These are phyloP conservation scores for Drosophila anomelani DNA, from an alignment of 2,888 invertebrate genomes.

Conservation along the genomic window DNA sequence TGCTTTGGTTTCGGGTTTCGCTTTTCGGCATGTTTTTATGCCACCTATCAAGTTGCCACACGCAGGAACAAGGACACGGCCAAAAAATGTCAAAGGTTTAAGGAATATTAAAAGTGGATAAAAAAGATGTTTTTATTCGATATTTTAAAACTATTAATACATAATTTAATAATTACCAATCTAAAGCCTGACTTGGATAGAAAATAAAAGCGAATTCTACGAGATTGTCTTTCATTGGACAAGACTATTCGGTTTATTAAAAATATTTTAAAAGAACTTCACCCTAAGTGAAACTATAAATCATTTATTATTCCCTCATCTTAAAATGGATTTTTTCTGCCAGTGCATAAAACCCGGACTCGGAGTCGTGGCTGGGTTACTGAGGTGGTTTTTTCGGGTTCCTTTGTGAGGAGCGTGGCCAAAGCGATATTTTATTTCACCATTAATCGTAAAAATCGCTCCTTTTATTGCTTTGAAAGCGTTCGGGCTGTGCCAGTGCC, in stretches of 20 bases:
- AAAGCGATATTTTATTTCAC: slow-evolving; percentile 66
- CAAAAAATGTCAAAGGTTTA: too few species aligned
- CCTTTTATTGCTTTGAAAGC: slow-evolving; percentile 71
- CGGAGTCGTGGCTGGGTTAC: not conserved
- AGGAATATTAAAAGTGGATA: too few species aligned
- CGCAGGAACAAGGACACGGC: slow-evolving; percentile 22
- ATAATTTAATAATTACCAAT: too few species aligned
- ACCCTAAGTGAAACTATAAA: not conserved
- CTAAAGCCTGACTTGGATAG: too few species aligned
- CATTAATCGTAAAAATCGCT: slow-evolving; percentile 74
- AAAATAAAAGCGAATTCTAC: too few species aligned
- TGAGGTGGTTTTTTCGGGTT: slow-evolving; percentile 5
- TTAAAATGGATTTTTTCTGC: not conserved
- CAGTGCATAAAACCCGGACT: not conserved
- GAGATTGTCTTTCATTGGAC: too few species aligned
- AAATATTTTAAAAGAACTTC: slow-evolving; percentile 21
- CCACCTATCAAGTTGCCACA: slow-evolving; percentile 44
- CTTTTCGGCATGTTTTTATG: slow-evolving; percentile 24
- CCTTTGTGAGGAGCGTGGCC: slow-evolving; percentile 11
- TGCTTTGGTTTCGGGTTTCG: slow-evolving; percentile 39
- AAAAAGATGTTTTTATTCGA: too few species aligned
- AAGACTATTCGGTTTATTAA: too few species aligned
- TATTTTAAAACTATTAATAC: too few species aligned
- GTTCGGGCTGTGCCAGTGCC: slow-evolving; percentile 44
- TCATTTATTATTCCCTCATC: not conserved